Conservation (phyloP, 1,140 invertebrate genomes). For the Orchesella cincta region DNA sequence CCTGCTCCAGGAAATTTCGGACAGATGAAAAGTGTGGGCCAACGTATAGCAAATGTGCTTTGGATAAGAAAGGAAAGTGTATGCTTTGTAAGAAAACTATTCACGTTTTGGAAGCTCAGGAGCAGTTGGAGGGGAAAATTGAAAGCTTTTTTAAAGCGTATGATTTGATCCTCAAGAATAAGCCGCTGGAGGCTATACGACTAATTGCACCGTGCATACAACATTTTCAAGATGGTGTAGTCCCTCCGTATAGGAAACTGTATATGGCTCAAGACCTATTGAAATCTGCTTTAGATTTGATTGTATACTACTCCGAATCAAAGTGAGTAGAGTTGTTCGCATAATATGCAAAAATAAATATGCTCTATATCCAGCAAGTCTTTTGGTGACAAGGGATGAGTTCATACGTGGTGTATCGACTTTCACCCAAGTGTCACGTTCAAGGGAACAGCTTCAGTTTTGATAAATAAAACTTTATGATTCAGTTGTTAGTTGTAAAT, state of each 20-base stretch:
- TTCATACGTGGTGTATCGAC: no score
- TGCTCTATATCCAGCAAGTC: neutral
- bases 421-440: no score
- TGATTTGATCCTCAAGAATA: slow-evolving; percentile 39
- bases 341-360: slow-evolving; percentile 8
- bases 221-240: slow-evolving; percentile 32
- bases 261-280: slow-evolving; percentile 40
- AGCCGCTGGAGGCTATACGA: slow-evolving; percentile 41
- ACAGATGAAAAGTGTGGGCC: neutral
- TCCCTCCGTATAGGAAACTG: slow-evolving; percentile 39
- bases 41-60: neutral
- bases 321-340: no score
- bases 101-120: neutral
- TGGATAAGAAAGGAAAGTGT: slow-evolving; percentile 18
- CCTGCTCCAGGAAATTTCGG: slow-evolving; percentile 3
- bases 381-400: no score
- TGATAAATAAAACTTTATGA: neutral
- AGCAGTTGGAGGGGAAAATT: slow-evolving; percentile 39
- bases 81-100: neutral
- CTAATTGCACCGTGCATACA: slow-evolving; percentile 28
- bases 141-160: slow-evolving; percentile 41
- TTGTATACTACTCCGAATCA: slow-evolving; percentile 37
- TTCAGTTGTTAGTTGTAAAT: neutral
- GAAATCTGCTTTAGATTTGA: slow-evolving; percentile 44
- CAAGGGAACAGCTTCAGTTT: neutral